Percentiles rank a stretch among this genome's conserved stretches.
These are phyloP conservation scores for Nemotelus pantherinus DNA, from an alignment of 2,888 invertebrate genomes.

Conservation along the genomic window DNA sequence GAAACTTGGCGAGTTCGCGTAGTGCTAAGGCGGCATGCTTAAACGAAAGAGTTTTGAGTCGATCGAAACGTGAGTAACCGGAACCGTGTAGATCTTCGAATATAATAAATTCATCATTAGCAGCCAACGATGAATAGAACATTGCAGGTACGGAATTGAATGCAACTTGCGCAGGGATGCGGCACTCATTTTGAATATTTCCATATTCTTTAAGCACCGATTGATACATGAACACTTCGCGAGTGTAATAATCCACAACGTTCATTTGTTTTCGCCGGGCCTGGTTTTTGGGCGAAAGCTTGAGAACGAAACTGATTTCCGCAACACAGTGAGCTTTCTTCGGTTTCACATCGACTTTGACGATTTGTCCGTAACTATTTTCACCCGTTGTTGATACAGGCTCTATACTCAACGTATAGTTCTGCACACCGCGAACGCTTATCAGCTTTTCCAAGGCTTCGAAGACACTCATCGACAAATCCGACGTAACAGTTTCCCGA, in stretches of 20 bases:
- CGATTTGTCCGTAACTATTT: slow-evolving; percentile 55
- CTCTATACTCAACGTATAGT: not conserved
- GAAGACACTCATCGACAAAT: not conserved
- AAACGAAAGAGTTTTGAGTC: slow-evolving; percentile 61
- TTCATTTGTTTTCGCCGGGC: slow-evolving; percentile 57
- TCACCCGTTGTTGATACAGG: slow-evolving; percentile 51
- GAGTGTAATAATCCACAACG: slow-evolving; percentile 57
- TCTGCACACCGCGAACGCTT: not conserved
- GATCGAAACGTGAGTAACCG: slow-evolving; percentile 55
- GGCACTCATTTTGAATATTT: slow-evolving; percentile 45
- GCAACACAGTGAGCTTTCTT: not conserved
- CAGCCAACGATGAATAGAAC: slow-evolving; percentile 53
- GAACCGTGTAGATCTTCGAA: slow-evolving; percentile 56
- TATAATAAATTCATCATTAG: slow-evolving; percentile 57
- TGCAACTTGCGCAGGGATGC: not conserved
- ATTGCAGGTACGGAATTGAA: slow-evolving; percentile 53
- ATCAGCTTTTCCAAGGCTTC: not conserved
- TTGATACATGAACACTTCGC: slow-evolving; percentile 59
- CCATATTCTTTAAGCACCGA: slow-evolving; percentile 55
- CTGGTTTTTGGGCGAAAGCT: slow-evolving; percentile 58
- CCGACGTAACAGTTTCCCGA: not conserved
- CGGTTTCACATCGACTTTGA: slow-evolving; percentile 50
- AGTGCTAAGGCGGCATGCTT: slow-evolving; percentile 63
- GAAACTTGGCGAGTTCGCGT: slow-evolving; percentile 65
- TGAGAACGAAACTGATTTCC: slow-evolving; percentile 53